These are phyloP conservation scores for Ceratina australensis DNA, from an alignment of 1,140 invertebrate genomes.

Conservation along the genomic window DNA sequence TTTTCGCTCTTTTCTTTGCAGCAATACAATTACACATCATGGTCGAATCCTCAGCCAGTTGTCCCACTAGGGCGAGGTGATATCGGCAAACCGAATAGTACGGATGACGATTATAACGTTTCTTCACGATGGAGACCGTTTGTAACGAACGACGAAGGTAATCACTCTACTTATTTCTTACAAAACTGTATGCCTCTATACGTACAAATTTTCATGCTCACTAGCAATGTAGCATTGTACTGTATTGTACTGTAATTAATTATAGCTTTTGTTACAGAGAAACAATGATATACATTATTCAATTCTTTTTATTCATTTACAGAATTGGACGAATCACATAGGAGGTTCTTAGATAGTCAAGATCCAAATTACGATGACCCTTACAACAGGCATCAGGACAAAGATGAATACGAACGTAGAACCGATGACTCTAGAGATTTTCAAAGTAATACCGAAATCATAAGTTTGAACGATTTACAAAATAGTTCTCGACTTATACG, in stretches of 20 bases:
- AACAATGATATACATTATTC: background rate
- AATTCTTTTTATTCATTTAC: background rate
- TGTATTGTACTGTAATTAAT: too few species aligned
- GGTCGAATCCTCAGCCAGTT: conserved; percentile 31
- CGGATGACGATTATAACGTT: conserved; percentile 50
- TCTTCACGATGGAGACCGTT: conserved; percentile 40
- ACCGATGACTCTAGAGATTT: background rate
- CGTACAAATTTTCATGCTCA: too few species aligned
- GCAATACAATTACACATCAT: conserved; percentile 51
- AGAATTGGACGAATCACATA: conserved; percentile 38
- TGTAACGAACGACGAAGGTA: conserved; percentile 51
- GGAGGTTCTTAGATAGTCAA: conserved; percentile 20
- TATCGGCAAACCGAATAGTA: conserved; percentile 49
- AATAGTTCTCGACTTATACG: background rate
- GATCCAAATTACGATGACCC: conserved; percentile 1
- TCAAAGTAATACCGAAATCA: conserved; percentile 2
- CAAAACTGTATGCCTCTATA: too few species aligned
- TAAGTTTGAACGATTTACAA: background rate
- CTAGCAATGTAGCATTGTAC: too few species aligned
- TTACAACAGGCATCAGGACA: conserved; percentile 14
- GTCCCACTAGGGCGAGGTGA: conserved; percentile 55
- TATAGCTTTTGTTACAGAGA: too few species aligned
- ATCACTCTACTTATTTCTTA: background rate
- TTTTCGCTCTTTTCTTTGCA: conserved; percentile 18
- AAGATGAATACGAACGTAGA: conserved; percentile 18